A percentile compares a stretch with the other conserved stretches of the same genome.
Evolutionary conservation across 2,888 invertebrate genomes (phyloP).

Genomic region (Nebria salina): DNA sequence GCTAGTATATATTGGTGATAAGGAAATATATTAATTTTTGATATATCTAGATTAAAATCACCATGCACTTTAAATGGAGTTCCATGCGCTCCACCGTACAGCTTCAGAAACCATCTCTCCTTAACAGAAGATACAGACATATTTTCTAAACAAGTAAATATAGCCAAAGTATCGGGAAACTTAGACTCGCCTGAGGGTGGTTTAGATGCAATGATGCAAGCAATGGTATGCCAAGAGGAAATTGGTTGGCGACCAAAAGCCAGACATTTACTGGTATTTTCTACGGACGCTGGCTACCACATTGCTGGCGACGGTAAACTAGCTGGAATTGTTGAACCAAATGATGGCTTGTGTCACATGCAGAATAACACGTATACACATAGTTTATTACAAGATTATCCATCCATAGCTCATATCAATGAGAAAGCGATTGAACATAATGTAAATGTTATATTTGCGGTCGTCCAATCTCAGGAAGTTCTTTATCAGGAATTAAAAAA

Average conservation of each 20-base stretch:
- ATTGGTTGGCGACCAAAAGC: constrained; percentile 84
- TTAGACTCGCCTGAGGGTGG: constrained; percentile 76
- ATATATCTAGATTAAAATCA: constrained; percentile 14
- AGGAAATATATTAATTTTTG: no score
- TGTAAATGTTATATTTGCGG: constrained; percentile 82
- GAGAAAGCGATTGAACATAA: constrained; percentile 72
- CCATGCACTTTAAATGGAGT: neutral
- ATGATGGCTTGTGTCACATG: constrained; percentile 77
- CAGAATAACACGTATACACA: constrained; percentile 67
- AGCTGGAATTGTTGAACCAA: constrained; percentile 74
- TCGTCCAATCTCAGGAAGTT: constrained; percentile 60
- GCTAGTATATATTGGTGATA: constrained; percentile 26
- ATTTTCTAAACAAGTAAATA: constrained; percentile 61
- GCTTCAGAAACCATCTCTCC: constrained; percentile 78
- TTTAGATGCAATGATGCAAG: constrained; percentile 89
- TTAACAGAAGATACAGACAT: constrained; percentile 67
- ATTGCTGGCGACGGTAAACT: constrained; percentile 81
- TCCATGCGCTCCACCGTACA: constrained; percentile 70
- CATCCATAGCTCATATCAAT: constrained; percentile 76
- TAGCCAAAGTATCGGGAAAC: constrained; percentile 65
- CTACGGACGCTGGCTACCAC: constrained; percentile 83
- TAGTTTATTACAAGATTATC: constrained; percentile 75
- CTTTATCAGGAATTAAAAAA: constrained; percentile 68
- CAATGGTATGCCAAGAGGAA: constrained; percentile 73
- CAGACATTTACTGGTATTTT: constrained; percentile 76